phyloP scores from a whole-genome alignment of 1,140 invertebrate genomes.

The Drosophila nebulosa region DNA sequence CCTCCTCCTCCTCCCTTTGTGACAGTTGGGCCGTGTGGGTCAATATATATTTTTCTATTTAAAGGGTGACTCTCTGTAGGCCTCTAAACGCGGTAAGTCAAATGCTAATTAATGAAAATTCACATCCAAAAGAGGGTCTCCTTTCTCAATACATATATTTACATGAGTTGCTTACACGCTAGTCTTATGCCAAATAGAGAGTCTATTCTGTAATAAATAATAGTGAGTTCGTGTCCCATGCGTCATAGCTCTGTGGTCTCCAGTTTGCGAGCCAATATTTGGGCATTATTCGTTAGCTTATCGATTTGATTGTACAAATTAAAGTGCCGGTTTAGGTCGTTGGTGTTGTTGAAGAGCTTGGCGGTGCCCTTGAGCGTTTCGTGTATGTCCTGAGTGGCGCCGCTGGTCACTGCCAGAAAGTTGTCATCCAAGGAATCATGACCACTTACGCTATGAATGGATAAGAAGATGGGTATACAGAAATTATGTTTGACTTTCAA shows the following conservation, averaged over 20 bases:
- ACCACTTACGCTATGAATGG: slow-evolving; percentile 83
- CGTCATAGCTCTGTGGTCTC: slow-evolving; percentile 88
- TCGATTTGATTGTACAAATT: slow-evolving; percentile 85
- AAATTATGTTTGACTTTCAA: not conserved
- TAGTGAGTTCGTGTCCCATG: not conserved
- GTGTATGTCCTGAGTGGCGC: slow-evolving; percentile 57
- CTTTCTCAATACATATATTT: slow-evolving; percentile 30
- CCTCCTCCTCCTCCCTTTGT: not conserved
- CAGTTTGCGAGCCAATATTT: slow-evolving; percentile 87
- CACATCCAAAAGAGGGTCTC: no score
- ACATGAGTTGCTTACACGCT: slow-evolving; percentile 21
- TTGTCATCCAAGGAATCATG: slow-evolving; percentile 94
- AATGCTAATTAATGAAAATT: no score
- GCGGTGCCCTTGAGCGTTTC: slow-evolving; percentile 76
- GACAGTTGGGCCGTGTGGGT: slow-evolving; percentile 17
- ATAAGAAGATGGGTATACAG: not conserved
- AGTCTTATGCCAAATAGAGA: slow-evolving; percentile 3
- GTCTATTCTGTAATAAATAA: slow-evolving; percentile 56
- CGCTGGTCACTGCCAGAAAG: slow-evolving; percentile 62
- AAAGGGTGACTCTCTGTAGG: not conserved
- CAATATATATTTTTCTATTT: slow-evolving; percentile 31
- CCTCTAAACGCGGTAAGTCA: not conserved
- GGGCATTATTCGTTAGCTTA: slow-evolving; percentile 83
- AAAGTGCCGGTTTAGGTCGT: slow-evolving; percentile 84
- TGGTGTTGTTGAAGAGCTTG: slow-evolving; percentile 81